Percentiles rank a stretch among this genome's conserved stretches.
phyloP scores from a whole-genome alignment of 2,888 invertebrate species.

The Heliconius erato region DNA sequence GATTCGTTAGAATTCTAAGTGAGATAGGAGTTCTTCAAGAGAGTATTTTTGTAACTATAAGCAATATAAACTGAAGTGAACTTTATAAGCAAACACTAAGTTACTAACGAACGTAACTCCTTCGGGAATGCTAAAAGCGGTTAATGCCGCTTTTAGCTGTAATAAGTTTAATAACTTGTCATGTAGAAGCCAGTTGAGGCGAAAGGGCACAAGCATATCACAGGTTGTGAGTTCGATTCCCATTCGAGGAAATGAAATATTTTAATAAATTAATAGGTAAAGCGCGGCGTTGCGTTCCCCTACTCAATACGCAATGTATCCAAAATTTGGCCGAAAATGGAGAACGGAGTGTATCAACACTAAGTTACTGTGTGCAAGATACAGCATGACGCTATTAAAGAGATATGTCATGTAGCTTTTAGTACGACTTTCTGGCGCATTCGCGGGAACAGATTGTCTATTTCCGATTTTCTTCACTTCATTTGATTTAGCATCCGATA shows the following conservation, averaged over 20 bases:
- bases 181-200: background rate
- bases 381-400: background rate
- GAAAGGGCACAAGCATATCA: no score
- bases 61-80: background rate
- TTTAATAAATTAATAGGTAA: no score
- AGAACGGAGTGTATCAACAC: no score
- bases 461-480: conserved; percentile 18
- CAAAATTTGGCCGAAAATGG: no score
- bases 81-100: background rate
- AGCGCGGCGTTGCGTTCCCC: no score
- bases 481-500: conserved; percentile 6
- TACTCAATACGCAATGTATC: no score
- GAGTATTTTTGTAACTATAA: background rate
- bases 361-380: no score
- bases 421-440: background rate
- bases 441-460: background rate
- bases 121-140: background rate
- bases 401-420: background rate
- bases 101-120: background rate
- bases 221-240: no score
- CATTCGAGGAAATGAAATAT: no score
- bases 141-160: background rate
- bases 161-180: background rate
- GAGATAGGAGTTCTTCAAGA: no score
- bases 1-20: no score